Conservation (phyloP, 1,140 invertebrate species). For the Samia ricini region DNA sequence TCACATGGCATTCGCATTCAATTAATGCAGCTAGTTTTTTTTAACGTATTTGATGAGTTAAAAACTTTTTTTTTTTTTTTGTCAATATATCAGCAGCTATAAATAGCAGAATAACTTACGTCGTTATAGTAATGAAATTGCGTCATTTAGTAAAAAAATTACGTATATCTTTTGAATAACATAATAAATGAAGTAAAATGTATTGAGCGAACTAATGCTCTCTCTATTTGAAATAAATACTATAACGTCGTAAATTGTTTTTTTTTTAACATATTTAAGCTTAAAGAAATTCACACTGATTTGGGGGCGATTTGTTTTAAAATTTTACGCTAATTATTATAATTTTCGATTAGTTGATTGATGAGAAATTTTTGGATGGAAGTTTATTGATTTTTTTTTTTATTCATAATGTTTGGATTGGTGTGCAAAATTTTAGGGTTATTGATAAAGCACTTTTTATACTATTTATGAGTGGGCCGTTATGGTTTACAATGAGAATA, state of each 20-base stretch:
- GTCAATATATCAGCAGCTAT: not conserved
- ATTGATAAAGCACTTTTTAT: constrained; percentile 30
- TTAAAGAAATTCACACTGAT: not conserved
- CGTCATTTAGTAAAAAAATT: not conserved
- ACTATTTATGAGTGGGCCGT: constrained; percentile 21
- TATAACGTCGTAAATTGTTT: constrained; percentile 3
- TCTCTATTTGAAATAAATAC: not conserved
- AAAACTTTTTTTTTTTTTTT: not conserved
- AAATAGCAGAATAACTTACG: not conserved
- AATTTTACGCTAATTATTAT: not conserved
- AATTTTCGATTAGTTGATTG: not conserved
- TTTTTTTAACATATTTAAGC: not conserved
- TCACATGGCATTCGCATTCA: no score
- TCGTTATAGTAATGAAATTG: not conserved
- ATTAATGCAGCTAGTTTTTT: no score
- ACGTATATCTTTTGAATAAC: no score
- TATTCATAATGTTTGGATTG: constrained; percentile 21
- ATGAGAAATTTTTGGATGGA: not conserved
- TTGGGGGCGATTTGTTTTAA: not conserved
- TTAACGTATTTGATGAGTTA: not conserved
- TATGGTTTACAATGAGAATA: constrained; percentile 7
- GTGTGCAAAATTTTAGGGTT: constrained; percentile 19
- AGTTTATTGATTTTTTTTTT: not conserved
- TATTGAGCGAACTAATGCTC: not conserved
- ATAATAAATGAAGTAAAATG: no score